Evolutionary conservation across 2,113 vertebrate species (phyloP), one percentile per base, ranked within the genome.

Genomic region (Gobiocypris rarus): DNA sequence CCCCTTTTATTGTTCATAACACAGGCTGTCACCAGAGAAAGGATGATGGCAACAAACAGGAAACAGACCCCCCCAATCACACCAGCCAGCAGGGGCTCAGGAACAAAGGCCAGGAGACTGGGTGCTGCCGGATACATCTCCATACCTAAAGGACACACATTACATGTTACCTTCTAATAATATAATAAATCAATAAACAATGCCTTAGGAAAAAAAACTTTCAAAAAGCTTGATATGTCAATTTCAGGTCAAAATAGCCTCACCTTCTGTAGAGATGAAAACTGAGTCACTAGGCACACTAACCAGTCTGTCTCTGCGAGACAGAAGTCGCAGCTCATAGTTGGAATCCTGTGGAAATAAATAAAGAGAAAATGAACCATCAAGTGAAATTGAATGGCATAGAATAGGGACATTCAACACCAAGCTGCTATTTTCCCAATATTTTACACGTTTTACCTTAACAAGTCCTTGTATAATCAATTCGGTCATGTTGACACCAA

Each of bases 261-360:
- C 50, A 99, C 98, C 98, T 4, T 90, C 89, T 1, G 97, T 99
- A 81, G 96, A 98, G 81, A 98, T 86, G 24, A 94, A 96, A 88
- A 98, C 95, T 0, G 93, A 93, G 83, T 97, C 96, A 89, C 97
- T 98, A 67, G 98, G 97, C 5, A 95, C 94, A 24, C 97, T 98
- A 91, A 97, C 92, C n/a, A 94, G 89, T 90, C 93, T 94, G 50
- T 94, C 94, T 22, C 95, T 95, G 28, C 95, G 91, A 73, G 97
- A 96, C 93, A 98, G 93, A 22, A 99, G 93, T 58, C 98, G 94
- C 83, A 99, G 93, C 88, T 99, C 96, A 0, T 99, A 99, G 84
- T 89, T 92, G 52, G 94, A 94, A 84, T 98, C 96, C 98, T 99
- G 87, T 4, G 31, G 54, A 28, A 65, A 26, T 77, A 24, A 82